These are phyloP conservation scores for Ammospiza nelsoni DNA, from an alignment of 2,113 vertebrate genomes.

Conservation along the genomic window DNA sequence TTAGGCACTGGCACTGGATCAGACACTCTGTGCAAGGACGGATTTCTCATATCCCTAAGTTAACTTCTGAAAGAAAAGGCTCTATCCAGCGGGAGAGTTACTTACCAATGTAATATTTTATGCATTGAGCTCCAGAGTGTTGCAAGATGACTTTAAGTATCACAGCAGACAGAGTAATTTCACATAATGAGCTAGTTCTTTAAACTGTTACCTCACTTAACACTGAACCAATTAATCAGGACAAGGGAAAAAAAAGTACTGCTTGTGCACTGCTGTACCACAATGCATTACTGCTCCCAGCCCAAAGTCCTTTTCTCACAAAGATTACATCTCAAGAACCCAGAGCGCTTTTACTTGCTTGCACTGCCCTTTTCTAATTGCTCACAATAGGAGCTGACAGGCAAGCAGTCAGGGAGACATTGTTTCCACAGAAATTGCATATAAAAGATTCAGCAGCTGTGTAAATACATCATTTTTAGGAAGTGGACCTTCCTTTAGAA, in stretches of 20 bases:
- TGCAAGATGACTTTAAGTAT: slow-evolving; percentile 25
- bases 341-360: background rate
- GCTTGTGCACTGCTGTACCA: background rate
- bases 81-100: background rate
- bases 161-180: slow-evolving; percentile 38
- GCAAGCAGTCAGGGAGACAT: background rate
- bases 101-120: slow-evolving; percentile 47
- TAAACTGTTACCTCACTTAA: slow-evolving; percentile 59
- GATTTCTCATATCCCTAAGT: slow-evolving; percentile 40
- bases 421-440: background rate
- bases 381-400: background rate
- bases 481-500: background rate
- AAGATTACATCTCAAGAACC: background rate
- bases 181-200: slow-evolving; percentile 44
- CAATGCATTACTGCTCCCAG: background rate
- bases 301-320: background rate
- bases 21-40: background rate
- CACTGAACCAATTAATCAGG: slow-evolving; percentile 29
- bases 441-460: slow-evolving; percentile 23
- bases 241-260: background rate
- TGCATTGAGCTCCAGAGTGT: slow-evolving; percentile 33
- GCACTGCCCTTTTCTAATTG: slow-evolving; percentile 30
- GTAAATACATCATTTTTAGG: background rate
- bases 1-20: slow-evolving; percentile 52
- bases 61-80: slow-evolving; percentile 25